Evolutionary conservation across 2,888 invertebrate genomes (phyloP), one percentile per base, ranked within the genome.

Genomic region (Melanostoma scalare): DNA sequence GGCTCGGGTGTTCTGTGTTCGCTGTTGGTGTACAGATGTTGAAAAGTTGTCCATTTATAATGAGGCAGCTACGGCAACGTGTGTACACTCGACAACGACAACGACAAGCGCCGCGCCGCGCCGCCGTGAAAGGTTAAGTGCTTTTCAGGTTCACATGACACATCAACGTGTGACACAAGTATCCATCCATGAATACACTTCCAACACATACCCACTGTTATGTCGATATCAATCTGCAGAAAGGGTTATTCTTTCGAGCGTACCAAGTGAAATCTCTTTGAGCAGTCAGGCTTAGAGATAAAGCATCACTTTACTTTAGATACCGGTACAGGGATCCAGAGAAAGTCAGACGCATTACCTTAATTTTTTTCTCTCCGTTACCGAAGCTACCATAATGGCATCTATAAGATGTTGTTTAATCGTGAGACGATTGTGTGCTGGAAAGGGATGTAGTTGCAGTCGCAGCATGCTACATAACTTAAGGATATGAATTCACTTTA

Each of bases 121-220:
- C 3, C 38, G 52, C 44, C 71, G 48, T 73, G 67, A 74, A 74
- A 84, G 79, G 82, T 84, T 84, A 84, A 84, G 82, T 79, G 82
- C 78, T 84, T 84, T 84, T 84, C 74, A 69, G 82, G 82, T 84
- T 84, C 82, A 84, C 69, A 55, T 60, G 42, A 52, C 73, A 42
- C 73, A 69, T 69, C 55, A 69, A 50, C 40, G 36, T 77, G 78
- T 73, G 65, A 73, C 67, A n/a, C 4, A 36, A 40, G 52, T 33
- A 71, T 53, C 56, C 46, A 56, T 69, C 35, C 40, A 55, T 42
- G 35, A 6, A 30, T 6, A 48, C 10, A 38, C 35, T 46, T 10
- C 10, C 3, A 3, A 10, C 4, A 48, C 6, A 53, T 56, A 56
- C 40, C 10, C 4, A 53, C 20, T 72, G 48, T 65, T 65, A 20